These are phyloP conservation scores for Phalacrocorax pelagicus DNA, from an alignment of 2,113 vertebrate genomes.

Conservation along the genomic window DNA sequence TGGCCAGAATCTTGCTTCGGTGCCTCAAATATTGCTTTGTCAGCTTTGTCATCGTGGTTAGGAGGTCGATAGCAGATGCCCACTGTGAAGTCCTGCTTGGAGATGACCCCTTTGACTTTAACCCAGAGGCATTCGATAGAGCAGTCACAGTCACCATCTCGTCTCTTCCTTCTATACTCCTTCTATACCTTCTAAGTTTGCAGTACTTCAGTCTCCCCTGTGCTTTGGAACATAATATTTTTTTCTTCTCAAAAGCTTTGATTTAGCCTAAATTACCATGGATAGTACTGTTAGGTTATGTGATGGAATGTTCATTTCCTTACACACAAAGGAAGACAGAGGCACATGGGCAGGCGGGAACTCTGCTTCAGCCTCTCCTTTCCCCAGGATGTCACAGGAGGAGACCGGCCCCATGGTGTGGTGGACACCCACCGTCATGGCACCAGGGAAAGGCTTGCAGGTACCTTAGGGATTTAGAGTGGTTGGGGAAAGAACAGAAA, in stretches of 20 bases:
- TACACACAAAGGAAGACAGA: not conserved
- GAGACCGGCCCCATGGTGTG: accelerated
- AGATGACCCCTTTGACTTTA: too few species aligned
- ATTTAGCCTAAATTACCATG: not conserved
- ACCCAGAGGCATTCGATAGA: too few species aligned
- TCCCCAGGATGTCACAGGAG: not conserved
- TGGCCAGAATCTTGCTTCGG: too few species aligned
- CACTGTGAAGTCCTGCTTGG: too few species aligned
- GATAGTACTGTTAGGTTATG: not conserved
- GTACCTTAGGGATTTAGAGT: not conserved
- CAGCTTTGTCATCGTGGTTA: too few species aligned
- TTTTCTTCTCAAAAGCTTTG: not conserved
- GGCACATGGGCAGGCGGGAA: not conserved
- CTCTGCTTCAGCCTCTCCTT: not conserved
- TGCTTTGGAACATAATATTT: not conserved
- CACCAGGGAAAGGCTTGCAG: not conserved
- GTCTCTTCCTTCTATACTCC: not conserved
- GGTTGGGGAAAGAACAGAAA: not conserved
- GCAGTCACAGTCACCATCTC: too few species aligned
- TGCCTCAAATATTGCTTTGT: too few species aligned
- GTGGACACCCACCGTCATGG: too few species aligned
- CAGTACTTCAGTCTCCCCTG: not conserved
- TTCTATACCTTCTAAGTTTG: not conserved
- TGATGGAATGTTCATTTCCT: not conserved
- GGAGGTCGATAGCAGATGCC: too few species aligned